A percentile compares a stretch with the other conserved stretches of the same genome.
Conservation (phyloP, 2,888 invertebrate species). For the Acleris holmiana region DNA sequence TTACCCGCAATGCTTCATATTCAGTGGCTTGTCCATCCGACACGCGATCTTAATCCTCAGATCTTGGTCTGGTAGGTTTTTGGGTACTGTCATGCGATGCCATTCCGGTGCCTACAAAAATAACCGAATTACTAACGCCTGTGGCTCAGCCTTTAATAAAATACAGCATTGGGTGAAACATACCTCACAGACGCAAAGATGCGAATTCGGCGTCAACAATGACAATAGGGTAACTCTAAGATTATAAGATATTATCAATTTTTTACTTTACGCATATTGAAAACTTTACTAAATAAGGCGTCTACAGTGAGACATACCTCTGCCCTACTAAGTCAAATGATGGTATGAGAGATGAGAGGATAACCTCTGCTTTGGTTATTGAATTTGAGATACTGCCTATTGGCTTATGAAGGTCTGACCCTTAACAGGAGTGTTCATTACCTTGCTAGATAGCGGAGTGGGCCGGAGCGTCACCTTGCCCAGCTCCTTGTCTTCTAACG, state of each 20-base stretch:
- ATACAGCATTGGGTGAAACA: neutral
- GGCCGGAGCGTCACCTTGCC: slow-evolving; percentile 96
- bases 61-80: slow-evolving; percentile 97
- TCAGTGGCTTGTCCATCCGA: slow-evolving; percentile 98
- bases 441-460: slow-evolving; percentile 94
- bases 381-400: no score
- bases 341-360: no score
- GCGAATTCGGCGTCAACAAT: no score
- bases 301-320: no score
- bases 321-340: no score
- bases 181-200: no score
- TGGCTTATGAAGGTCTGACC: no score
- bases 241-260: no score
- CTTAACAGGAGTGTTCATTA: slow-evolving; percentile 58
- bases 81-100: slow-evolving; percentile 98
- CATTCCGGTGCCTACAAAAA: slow-evolving; percentile 93
- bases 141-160: neutral
- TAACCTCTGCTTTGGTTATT: no score
- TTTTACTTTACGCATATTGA: no score
- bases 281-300: no score
- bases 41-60: slow-evolving; percentile 98
- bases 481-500: slow-evolving; percentile 99
- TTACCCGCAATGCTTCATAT: slow-evolving; percentile 99
- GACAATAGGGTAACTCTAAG: no score
- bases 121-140: neutral